Evolutionary conservation across 1,140 invertebrate genomes (phyloP).

Genomic region (Cephus cinctus): DNA sequence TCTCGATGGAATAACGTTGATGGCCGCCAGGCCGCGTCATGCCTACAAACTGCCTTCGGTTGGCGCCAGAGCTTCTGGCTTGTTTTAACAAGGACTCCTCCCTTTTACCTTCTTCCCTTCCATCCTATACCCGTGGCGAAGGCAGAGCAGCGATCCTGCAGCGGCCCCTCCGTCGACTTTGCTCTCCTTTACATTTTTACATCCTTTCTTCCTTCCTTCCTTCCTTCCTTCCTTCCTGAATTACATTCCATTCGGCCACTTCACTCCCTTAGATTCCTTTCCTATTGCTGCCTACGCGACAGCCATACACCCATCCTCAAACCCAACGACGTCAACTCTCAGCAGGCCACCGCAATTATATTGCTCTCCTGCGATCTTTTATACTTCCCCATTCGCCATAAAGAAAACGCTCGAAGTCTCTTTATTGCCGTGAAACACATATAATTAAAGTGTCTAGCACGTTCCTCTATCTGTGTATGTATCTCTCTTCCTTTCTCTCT

Average conservation of each 20-base stretch:
- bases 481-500: too few species aligned
- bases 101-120: neutral
- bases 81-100: constrained; percentile 9
- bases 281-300: neutral
- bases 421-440: constrained; percentile 6
- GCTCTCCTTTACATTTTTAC: too few species aligned
- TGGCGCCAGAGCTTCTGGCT: constrained; percentile 2
- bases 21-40: neutral
- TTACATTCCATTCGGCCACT: too few species aligned
- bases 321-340: neutral
- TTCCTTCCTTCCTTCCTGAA: neutral
- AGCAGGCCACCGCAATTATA: constrained; percentile 4
- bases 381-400: neutral
- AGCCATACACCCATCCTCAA: neutral
- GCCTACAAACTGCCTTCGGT: neutral
- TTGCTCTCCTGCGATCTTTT: constrained; percentile 6
- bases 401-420: constrained; percentile 6
- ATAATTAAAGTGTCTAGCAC: constrained; percentile 22
- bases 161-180: too few species aligned
- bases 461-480: too few species aligned
- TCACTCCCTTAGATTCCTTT: neutral
- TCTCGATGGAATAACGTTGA: neutral
- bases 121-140: too few species aligned
- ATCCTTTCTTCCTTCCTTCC: neutral
- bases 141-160: neutral